phyloP scores from a whole-genome alignment of 2,888 invertebrate genomes.

The Cordylochernes scorpioides region DNA sequence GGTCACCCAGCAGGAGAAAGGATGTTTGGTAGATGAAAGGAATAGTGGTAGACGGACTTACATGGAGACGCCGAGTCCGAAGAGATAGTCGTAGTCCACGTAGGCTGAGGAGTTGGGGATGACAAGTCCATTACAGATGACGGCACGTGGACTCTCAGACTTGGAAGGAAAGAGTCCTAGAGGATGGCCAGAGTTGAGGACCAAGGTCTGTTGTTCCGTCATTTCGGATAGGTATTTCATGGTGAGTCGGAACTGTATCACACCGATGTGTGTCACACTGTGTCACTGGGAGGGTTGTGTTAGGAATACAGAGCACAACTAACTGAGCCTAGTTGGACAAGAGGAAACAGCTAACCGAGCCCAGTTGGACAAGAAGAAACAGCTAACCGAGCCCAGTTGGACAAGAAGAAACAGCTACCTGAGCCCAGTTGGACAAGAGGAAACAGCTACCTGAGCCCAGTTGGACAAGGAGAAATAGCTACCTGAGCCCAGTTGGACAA shows the following conservation, averaged over 20 bases:
- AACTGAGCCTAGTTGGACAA: no score
- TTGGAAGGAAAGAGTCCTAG: conserved; percentile 30
- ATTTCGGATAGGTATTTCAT: conserved; percentile 30
- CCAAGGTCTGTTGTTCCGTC: conserved; percentile 30
- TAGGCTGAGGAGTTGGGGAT: conserved; percentile 32
- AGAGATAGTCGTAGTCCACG: conserved; percentile 30
- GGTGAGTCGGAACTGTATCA: conserved; percentile 28
- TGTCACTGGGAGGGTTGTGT: no score
- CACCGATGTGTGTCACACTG: conserved; percentile 3
- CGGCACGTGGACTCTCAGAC: conserved; percentile 26
- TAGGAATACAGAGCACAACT: no score
- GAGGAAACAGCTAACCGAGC: no score
- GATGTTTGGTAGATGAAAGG: not conserved
- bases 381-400: no score
- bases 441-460: no score
- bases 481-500: no score
- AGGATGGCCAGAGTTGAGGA: conserved; percentile 34
- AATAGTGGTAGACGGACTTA: conserved; percentile 17
- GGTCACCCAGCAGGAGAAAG: no score
- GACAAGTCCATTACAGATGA: conserved; percentile 36
- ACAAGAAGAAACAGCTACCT: no score
- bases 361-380: no score
- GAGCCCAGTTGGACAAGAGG: no score
- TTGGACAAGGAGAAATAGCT: no score
- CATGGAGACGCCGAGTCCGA: conserved; percentile 33